Percentiles rank a stretch among this genome's conserved stretches.
These are phyloP conservation scores for Erpobdella octoculata DNA, from an alignment of 2,888 invertebrate genomes.

Conservation along the genomic window DNA sequence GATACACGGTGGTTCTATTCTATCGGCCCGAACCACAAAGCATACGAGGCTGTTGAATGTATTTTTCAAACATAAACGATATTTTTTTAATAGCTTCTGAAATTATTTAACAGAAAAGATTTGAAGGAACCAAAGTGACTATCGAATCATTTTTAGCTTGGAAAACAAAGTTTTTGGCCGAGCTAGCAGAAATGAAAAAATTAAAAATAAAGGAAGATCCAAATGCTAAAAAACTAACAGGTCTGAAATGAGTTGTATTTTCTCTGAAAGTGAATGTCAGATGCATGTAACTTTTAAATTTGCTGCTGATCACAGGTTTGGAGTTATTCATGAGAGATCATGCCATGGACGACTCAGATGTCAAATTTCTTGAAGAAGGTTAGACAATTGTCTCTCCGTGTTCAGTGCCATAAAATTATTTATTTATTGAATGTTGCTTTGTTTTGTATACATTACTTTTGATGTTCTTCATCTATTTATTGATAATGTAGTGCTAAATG, in stretches of 20 bases:
- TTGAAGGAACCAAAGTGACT: conserved; percentile 88
- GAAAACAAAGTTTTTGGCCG: conserved; percentile 85
- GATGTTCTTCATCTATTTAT: background rate
- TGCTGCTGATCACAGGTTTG: conserved; percentile 59
- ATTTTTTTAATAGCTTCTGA: background rate
- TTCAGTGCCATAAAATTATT: background rate
- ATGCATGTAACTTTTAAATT: background rate
- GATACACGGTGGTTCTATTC: too few relatives aligned
- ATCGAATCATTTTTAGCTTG: conserved; percentile 90
- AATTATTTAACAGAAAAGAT: conserved; percentile 66
- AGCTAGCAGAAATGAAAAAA: conserved; percentile 62
- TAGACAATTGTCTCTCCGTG: conserved; percentile 8
- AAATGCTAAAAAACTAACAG: conserved; percentile 66
- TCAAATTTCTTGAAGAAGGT: conserved; percentile 83
- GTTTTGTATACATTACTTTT: too few relatives aligned
- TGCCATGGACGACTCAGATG: conserved; percentile 87
- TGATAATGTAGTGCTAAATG: background rate
- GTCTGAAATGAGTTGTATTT: conserved; percentile 37
- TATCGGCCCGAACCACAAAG: too few relatives aligned
- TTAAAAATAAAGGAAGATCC: conserved; percentile 47
- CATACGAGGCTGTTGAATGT: too few relatives aligned
- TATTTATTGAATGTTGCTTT: too few relatives aligned
- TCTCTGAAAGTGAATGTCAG: background rate
- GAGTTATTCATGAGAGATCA: conserved; percentile 88
- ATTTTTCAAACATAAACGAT: background rate